Evolutionary conservation across 2,797 vertebrate species (phyloP).

Genomic region (Gallinago solitaria): DNA sequence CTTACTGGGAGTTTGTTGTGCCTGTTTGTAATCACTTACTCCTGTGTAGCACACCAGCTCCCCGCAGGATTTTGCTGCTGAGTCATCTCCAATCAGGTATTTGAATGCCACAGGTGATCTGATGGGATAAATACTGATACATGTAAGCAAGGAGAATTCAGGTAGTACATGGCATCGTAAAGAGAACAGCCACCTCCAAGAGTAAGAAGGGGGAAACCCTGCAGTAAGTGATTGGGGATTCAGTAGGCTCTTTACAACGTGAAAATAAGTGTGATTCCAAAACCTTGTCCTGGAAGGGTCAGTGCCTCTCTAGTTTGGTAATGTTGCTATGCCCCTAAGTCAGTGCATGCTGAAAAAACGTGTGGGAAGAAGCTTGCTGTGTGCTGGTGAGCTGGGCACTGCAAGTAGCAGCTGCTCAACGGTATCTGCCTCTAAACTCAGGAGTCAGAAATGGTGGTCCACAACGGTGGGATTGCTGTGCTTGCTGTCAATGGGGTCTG

Average conservation of each 20-base stretch:
- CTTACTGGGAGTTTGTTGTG: background rate
- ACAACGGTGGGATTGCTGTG: background rate
- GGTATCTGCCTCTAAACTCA: background rate
- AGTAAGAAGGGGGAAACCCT: slow-evolving; percentile 23
- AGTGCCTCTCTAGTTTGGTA: background rate
- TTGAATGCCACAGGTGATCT: background rate
- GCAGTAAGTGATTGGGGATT: background rate
- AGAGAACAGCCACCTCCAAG: background rate
- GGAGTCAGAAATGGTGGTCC: background rate
- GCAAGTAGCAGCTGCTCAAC: background rate
- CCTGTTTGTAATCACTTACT: background rate
- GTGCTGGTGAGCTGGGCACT: background rate
- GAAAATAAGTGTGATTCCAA: background rate
- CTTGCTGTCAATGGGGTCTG: background rate
- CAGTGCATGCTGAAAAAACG: background rate
- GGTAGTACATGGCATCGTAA: background rate
- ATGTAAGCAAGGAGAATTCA: background rate
- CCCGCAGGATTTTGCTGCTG: background rate
- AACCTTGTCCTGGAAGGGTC: background rate
- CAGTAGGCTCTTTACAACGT: background rate
- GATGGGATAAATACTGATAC: slow-evolving; percentile 4
- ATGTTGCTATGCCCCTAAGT: background rate
- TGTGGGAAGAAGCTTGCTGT: background rate
- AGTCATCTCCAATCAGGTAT: slow-evolving; percentile 13
- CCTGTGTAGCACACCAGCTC: background rate